Evolutionary conservation across 1,140 invertebrate species (phyloP).

Genomic region (Drosophila watanabei): DNA sequence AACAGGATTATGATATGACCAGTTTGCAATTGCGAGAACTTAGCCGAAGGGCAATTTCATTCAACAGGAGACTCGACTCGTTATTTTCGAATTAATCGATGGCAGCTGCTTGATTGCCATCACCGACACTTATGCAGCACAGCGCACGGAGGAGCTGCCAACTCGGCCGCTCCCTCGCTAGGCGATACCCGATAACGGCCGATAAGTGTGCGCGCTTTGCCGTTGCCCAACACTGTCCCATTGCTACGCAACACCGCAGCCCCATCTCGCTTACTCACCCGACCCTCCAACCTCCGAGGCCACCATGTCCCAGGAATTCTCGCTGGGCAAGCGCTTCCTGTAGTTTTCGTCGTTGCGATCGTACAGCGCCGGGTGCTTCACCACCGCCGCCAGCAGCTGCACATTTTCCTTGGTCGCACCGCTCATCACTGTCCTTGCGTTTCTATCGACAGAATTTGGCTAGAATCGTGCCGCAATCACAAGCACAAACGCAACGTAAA

Average conservation of each 20-base stretch:
- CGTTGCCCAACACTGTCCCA: constrained; percentile 52
- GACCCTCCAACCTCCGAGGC: constrained; percentile 61
- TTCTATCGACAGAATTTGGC: constrained; percentile 20
- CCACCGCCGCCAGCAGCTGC: constrained; percentile 52
- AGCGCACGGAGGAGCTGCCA: constrained; percentile 1
- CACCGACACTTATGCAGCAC: constrained; percentile 1
- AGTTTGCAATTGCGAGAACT: not conserved
- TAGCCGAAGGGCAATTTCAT: not conserved
- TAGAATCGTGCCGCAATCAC: constrained; percentile 28
- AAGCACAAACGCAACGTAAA: constrained; percentile 21
- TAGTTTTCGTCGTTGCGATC: constrained; percentile 59
- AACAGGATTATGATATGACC: not conserved
- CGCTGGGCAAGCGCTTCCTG: constrained; percentile 62
- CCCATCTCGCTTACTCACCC: constrained; percentile 53
- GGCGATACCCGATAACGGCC: constrained; percentile 14
- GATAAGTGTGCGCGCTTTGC: constrained; percentile 46
- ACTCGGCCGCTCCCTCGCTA: not conserved
- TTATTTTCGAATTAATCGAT: constrained; percentile 36
- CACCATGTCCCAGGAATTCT: constrained; percentile 71
- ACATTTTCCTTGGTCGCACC: constrained; percentile 26
- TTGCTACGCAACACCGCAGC: not conserved
- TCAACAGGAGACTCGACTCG: constrained; percentile 9
- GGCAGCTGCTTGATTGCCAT: constrained; percentile 6
- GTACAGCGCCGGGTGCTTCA: constrained; percentile 58
- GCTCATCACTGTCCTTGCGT: constrained; percentile 15